Base-by-base conservation (phyloP, 1,140 invertebrate genomes). In the Periplaneta americana region DNA sequence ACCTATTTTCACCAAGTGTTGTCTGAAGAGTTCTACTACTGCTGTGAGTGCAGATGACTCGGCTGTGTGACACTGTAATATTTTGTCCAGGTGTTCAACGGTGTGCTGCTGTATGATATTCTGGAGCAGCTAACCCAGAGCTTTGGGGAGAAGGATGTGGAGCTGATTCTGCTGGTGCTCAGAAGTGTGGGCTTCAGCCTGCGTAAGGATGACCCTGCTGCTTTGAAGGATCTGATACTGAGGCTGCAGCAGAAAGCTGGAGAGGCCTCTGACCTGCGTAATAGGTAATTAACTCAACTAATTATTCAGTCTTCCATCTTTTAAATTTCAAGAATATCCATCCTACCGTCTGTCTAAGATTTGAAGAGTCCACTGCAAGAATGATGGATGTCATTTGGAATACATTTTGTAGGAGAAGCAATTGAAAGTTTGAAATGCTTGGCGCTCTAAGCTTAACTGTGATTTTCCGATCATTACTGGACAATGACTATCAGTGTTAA, bases 141-240 rank as follows among this genome's bases (percentile, higher is more conserved):
- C 34, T 94, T 96, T 84, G 89, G 89, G 5, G 95, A 96, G 86
- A 98, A 97, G 88, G 93, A 95, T 83, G 93, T 99, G 15, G 96
- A 98, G 85, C 91, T 98, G 57, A 94, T 98, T 85, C 87, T 98
- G 15, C 87, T 95, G 1, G 89, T 97, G 22, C 88, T 99, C 34
- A 93, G 93, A 86, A 93, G 91, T 33, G 92, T 96, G 22, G 97
- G 97, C 6, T 98, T 97, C 87, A 91, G 90, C 33, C 86, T 99
- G 79, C 89, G 98, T 81, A 98, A 97, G 86, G 97, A 98, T 85
- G 94, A 98, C 88, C 96, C 97, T 0, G 75, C 92, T 8, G 91
- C 92, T 0, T 89, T 99, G 34, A 98, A 97, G 88, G 89, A 93
- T 78, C 91, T 98, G 66, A 95, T 99, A 86, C 87, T 95, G 18